These are phyloP conservation scores for Macrophya alboannulata DNA, from an alignment of 2,888 invertebrate species.

Conservation along the genomic window DNA sequence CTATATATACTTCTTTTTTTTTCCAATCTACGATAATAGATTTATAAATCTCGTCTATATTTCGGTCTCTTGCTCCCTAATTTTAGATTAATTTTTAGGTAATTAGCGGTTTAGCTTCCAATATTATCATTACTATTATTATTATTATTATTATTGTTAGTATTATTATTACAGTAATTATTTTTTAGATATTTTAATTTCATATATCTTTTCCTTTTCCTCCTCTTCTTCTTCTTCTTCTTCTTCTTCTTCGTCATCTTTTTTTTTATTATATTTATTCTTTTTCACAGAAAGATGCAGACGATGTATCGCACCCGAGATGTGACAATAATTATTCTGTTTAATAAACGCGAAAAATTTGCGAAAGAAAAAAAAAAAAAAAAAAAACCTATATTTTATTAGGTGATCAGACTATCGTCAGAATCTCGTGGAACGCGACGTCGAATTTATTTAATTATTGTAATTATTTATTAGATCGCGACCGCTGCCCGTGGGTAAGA, in stretches of 20 bases:
- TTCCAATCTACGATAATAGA: slow-evolving; percentile 7
- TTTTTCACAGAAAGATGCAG: background rate
- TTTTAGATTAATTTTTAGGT: slow-evolving; percentile 33
- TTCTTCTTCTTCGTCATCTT: background rate
- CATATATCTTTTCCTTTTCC: background rate
- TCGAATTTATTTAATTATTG: background rate
- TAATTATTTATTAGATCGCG: background rate
- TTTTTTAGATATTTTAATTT: background rate
- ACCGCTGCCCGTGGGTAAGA: background rate
- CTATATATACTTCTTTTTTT: background rate
- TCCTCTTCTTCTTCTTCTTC: background rate
- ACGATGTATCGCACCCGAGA: background rate
- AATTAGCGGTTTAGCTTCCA: background rate
- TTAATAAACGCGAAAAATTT: background rate
- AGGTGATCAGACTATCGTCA: background rate
- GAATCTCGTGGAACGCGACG: background rate
- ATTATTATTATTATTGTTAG: slow-evolving; percentile 14
- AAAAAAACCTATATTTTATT: background rate
- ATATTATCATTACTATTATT: slow-evolving; percentile 15
- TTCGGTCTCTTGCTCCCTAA: slow-evolving; percentile 41
- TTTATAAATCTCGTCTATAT: slow-evolving; percentile 15
- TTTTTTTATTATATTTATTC: slow-evolving; percentile 10
- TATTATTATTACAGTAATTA: background rate
- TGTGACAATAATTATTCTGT: background rate
- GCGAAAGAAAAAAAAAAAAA: background rate